Percentiles rank a stretch among this genome's conserved stretches.
Conservation (phyloP, 1,140 invertebrate species). For the Trachelipus rathkii region DNA sequence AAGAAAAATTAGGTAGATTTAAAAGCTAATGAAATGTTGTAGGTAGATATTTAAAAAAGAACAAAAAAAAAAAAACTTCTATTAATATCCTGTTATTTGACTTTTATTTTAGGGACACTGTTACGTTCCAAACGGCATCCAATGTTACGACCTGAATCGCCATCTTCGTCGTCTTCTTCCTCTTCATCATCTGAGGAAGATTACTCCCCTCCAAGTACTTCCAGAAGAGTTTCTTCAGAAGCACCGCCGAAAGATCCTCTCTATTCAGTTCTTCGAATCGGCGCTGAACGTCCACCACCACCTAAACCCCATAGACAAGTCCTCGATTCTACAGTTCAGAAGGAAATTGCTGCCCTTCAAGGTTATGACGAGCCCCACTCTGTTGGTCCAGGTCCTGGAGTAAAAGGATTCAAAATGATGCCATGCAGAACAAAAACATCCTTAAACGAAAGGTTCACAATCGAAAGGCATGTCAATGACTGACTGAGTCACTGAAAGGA, state of each 20-base stretch:
- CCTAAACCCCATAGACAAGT: not conserved
- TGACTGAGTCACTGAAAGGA: not conserved
- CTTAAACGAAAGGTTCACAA: not conserved
- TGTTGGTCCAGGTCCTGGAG: not conserved
- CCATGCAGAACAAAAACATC: not conserved
- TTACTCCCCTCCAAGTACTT: not conserved
- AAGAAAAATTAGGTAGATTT: too few relatives aligned
- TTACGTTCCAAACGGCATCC: too few relatives aligned
- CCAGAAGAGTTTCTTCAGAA: not conserved
- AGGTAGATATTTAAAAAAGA: too few relatives aligned
- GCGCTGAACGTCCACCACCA: not conserved
- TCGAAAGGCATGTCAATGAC: not conserved
- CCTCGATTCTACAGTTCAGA: not conserved
- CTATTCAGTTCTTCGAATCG: not conserved
- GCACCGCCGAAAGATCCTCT: not conserved
- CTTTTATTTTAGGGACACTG: too few relatives aligned
- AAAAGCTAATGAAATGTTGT: too few relatives aligned
- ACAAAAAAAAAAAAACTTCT: too few relatives aligned
- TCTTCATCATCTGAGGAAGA: not conserved
- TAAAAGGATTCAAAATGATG: not conserved
- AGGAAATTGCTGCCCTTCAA: not conserved
- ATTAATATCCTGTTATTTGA: too few relatives aligned
- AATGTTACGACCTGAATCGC: too few relatives aligned
- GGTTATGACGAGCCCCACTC: not conserved
- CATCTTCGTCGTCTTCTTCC: not conserved